Percentiles rank a stretch among this genome's conserved stretches.
Conservation (phyloP, 92 coral and sea anemone species). For the Porites rus region DNA sequence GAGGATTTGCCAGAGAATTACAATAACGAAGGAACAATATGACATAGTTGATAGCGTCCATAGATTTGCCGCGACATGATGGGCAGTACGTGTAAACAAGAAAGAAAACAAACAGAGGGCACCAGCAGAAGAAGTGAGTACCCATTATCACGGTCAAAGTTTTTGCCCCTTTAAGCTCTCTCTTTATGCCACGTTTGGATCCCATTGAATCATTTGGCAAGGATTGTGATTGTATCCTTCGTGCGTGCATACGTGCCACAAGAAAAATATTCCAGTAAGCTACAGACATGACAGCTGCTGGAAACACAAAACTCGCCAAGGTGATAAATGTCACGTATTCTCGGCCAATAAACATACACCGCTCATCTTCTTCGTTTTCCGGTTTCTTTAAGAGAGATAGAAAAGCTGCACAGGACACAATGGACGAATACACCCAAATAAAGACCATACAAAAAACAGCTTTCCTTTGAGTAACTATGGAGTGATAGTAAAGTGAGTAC, state of each 20-base stretch:
- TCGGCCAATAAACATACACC: conserved; percentile 82
- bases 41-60: conserved; percentile 47
- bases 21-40: conserved; percentile 74
- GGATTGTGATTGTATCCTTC: conserved; percentile 66
- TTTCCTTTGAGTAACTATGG: conserved; percentile 76
- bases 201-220: conserved; percentile 16
- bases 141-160: conserved; percentile 92
- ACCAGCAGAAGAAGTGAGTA: conserved; percentile 89
- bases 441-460: conserved; percentile 64
- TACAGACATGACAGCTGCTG: conserved; percentile 72
- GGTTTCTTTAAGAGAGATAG: conserved; percentile 54
- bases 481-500: conserved; percentile 80
- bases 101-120: conserved; percentile 80
- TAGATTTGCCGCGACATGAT: conserved; percentile 36
- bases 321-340: conserved; percentile 76
- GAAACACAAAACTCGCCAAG: conserved; percentile 81
- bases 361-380: conserved; percentile 27
- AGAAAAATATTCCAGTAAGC: conserved; percentile 83
- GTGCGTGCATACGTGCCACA: conserved; percentile 82
- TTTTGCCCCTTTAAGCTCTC: conserved; percentile 94
- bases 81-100: conserved; percentile 71
- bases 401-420: conserved; percentile 72
- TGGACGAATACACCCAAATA: conserved; percentile 84
- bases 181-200: conserved; percentile 51
- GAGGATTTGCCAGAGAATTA: conserved; percentile 88